A percentile compares a stretch with the other conserved stretches of the same genome.
Conservation (phyloP, 2,113 vertebrate genomes). For the Callaeas wilsoni region DNA sequence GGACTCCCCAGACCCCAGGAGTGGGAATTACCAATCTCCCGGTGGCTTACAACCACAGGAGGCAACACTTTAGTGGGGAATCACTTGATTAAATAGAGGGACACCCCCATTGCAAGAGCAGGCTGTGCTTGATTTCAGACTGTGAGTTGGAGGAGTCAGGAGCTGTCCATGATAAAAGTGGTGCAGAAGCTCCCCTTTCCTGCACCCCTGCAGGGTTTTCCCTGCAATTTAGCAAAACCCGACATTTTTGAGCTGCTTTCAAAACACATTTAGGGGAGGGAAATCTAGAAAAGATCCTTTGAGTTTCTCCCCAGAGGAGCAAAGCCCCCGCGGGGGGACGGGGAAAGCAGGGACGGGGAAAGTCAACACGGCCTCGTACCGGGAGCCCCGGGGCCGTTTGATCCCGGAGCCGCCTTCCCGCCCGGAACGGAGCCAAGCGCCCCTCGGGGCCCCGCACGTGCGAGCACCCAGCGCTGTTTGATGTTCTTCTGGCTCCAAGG, state of each 20-base stretch:
- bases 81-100: rapidly evolving
- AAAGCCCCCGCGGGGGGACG: rapidly evolving
- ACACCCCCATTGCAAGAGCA: rapidly evolving
- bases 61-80: neutral
- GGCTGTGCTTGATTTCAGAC: neutral
- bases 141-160: rapidly evolving
- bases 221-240: neutral
- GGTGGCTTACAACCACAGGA: rapidly evolving
- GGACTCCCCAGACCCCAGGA: neutral
- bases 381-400: neutral
- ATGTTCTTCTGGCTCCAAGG: neutral
- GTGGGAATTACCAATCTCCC: neutral
- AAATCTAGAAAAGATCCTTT: neutral
- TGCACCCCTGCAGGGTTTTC: neutral
- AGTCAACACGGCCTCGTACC: neutral
- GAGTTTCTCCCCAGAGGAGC: neutral
- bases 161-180: rapidly evolving
- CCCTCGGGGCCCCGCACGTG: neutral
- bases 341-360: neutral
- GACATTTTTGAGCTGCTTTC: neutral
- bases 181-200: neutral
- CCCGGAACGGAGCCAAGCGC: neutral
- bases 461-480: rapidly evolving
- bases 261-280: neutral
- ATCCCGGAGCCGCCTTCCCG: neutral